These are phyloP conservation scores for Taurulus bubalis DNA, from an alignment of 2,113 vertebrate genomes.

Conservation along the genomic window DNA sequence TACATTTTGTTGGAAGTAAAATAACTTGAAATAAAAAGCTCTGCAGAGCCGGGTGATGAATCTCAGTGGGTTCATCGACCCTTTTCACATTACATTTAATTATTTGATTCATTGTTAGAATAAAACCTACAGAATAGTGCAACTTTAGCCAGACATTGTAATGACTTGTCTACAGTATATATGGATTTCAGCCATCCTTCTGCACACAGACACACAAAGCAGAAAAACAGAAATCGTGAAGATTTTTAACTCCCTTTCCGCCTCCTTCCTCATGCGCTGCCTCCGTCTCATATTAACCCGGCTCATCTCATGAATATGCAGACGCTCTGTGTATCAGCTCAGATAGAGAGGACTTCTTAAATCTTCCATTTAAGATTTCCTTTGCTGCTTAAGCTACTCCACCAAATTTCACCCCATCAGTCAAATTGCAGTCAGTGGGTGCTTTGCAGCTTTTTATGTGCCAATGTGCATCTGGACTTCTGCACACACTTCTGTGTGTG, in stretches of 20 bases:
- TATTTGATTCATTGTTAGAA: background rate
- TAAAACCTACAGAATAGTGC: background rate
- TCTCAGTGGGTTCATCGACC: background rate
- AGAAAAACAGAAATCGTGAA: conserved; percentile 25
- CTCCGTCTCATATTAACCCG: conserved; percentile 55
- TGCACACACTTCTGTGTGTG: conserved; percentile 17
- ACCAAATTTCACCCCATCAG: conserved; percentile 37
- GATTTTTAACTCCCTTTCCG: conserved; percentile 47
- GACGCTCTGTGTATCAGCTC: conserved; percentile 50
- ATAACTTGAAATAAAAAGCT: background rate
- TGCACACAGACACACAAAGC: conserved; percentile 3
- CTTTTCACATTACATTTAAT: background rate
- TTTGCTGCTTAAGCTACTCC: conserved; percentile 35
- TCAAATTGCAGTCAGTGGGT: conserved; percentile 35
- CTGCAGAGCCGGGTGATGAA: background rate
- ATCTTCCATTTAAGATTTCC: conserved; percentile 54
- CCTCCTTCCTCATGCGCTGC: conserved; percentile 35
- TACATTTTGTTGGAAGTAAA: background rate
- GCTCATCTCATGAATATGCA: conserved; percentile 71
- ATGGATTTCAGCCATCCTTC: background rate
- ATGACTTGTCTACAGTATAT: background rate
- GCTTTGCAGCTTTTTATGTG: conserved; percentile 8
- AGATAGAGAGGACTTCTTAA: conserved; percentile 52
- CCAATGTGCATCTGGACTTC: background rate
- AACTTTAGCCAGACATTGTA: background rate